phyloP scores from a whole-genome alignment of 2,888 invertebrate genomes.

The Dioctria linearis region DNA sequence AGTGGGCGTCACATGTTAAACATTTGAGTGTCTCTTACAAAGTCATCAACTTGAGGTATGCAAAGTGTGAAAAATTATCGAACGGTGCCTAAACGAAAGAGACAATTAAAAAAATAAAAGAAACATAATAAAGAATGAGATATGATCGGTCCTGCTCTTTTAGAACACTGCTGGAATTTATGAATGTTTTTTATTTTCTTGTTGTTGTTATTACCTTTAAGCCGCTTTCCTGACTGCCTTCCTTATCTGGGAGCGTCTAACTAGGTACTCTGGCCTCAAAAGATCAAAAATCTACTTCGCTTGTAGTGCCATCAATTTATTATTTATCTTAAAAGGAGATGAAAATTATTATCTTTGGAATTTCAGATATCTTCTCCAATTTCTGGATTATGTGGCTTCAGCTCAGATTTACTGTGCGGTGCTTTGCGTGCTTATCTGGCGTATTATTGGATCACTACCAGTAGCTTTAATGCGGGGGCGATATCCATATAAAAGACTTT shows the following conservation, averaged over 20 bases:
- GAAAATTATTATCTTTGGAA: slow-evolving; percentile 46
- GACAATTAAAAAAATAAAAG: slow-evolving; percentile 28
- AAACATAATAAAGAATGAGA: slow-evolving; percentile 12
- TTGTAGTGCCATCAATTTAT: slow-evolving; percentile 36
- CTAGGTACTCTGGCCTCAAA: slow-evolving; percentile 12
- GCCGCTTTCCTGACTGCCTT: slow-evolving; percentile 6
- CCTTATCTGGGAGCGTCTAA: slow-evolving; percentile 26
- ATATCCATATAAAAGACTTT: slow-evolving; percentile 22
- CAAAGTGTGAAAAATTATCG: slow-evolving; percentile 53
- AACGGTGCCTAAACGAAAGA: slow-evolving; percentile 46
- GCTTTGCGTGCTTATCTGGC: slow-evolving; percentile 23
- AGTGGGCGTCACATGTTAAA: slow-evolving; percentile 46
- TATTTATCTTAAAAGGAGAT: slow-evolving; percentile 50
- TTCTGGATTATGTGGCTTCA: slow-evolving; percentile 35
- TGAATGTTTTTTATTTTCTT: not conserved
- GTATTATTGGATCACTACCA: slow-evolving; percentile 18
- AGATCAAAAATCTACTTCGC: slow-evolving; percentile 32
- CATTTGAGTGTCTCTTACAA: slow-evolving; percentile 17
- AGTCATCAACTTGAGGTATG: slow-evolving; percentile 50
- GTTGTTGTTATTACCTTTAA: not conserved
- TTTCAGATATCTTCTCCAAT: slow-evolving; percentile 46
- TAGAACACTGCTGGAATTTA: not conserved
- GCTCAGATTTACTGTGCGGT: slow-evolving; percentile 12
- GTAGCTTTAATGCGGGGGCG: slow-evolving; percentile 42
- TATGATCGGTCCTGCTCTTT: not conserved